Evolutionary conservation across 2,797 vertebrate genomes (phyloP).

Genomic region (Sparidentex hasta): DNA sequence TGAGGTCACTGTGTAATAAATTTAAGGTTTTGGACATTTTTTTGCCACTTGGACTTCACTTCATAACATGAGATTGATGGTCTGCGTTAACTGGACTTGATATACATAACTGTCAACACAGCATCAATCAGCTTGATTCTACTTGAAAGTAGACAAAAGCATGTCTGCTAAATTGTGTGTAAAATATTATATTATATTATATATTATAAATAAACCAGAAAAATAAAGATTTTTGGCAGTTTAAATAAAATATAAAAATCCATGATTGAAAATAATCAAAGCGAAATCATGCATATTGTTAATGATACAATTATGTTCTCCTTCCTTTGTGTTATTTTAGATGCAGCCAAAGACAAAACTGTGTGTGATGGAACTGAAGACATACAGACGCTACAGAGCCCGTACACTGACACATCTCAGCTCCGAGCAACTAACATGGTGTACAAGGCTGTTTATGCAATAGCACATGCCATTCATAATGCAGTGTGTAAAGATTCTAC

Average conservation of each 20-base stretch:
- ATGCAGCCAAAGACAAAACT: not conserved
- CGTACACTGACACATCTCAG: slow-evolving; percentile 79
- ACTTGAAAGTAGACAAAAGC: too few species aligned
- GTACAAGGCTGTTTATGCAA: slow-evolving; percentile 77
- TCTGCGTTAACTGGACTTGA: too few species aligned
- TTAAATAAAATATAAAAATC: not conserved
- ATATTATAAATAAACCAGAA: not conserved
- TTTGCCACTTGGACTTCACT: too few species aligned
- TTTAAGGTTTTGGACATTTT: too few species aligned
- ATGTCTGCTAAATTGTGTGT: too few species aligned
- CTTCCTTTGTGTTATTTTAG: slow-evolving; percentile 30
- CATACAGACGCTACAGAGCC: slow-evolving; percentile 56
- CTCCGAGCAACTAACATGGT: slow-evolving; percentile 81
- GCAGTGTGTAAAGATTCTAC: slow-evolving; percentile 60
- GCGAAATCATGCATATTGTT: not conserved
- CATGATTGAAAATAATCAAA: too few species aligned
- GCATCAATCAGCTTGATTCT: too few species aligned
- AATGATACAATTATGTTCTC: not conserved
- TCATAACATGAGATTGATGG: too few species aligned
- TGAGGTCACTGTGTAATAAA: too few species aligned
- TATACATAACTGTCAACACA: too few species aligned
- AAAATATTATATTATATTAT: not conserved
- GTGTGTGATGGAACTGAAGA: slow-evolving; percentile 73
- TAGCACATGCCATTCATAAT: slow-evolving; percentile 64
- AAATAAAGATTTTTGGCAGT: not conserved